Evolutionary conservation across 2,797 vertebrate genomes (phyloP).

Genomic region (Helostoma temminkii): DNA sequence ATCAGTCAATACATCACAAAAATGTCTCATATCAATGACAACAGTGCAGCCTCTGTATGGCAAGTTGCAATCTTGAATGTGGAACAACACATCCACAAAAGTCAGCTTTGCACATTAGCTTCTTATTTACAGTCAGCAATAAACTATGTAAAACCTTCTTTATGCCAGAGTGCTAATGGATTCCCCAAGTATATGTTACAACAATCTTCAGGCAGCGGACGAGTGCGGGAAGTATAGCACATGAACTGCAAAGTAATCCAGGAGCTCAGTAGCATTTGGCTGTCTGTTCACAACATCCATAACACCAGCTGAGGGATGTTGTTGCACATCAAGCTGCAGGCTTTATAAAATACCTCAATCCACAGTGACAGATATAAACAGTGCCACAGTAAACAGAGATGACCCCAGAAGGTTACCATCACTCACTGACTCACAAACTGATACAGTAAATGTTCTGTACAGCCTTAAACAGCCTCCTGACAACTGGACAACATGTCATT

Average conservation of each 20-base stretch:
- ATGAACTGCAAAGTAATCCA: conserved; percentile 67
- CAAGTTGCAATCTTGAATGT: conserved; percentile 40
- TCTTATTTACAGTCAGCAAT: conserved; percentile 71
- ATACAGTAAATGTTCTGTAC: conserved; percentile 42
- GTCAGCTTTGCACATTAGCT: conserved; percentile 65
- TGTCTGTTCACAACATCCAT: conserved; percentile 61
- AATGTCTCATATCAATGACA: conserved; percentile 32
- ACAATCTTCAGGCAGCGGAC: conserved; percentile 64
- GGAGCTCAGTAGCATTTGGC: conserved; percentile 58
- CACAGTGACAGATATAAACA: conserved; percentile 66
- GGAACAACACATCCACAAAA: conserved; percentile 57
- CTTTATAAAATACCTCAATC: conserved; percentile 76
- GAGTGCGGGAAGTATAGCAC: conserved; percentile 59
- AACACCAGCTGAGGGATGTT: conserved; percentile 64
- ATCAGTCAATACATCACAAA: conserved; percentile 52
- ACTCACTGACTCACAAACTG: conserved; percentile 53
- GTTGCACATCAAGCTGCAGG: conserved; percentile 62
- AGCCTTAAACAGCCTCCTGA: conserved; percentile 39
- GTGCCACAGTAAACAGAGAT: conserved; percentile 68
- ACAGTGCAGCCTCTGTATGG: conserved; percentile 15
- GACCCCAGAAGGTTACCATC: conserved; percentile 69
- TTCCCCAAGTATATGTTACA: conserved; percentile 66
- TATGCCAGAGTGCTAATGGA: conserved; percentile 59
- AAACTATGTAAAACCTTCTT: conserved; percentile 64
- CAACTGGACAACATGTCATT: conserved; percentile 10